Percentiles rank a stretch among this genome's conserved stretches.
Evolutionary conservation across 1,140 invertebrate genomes (phyloP).

Genomic region (Phymorhynchus buccinoides): DNA sequence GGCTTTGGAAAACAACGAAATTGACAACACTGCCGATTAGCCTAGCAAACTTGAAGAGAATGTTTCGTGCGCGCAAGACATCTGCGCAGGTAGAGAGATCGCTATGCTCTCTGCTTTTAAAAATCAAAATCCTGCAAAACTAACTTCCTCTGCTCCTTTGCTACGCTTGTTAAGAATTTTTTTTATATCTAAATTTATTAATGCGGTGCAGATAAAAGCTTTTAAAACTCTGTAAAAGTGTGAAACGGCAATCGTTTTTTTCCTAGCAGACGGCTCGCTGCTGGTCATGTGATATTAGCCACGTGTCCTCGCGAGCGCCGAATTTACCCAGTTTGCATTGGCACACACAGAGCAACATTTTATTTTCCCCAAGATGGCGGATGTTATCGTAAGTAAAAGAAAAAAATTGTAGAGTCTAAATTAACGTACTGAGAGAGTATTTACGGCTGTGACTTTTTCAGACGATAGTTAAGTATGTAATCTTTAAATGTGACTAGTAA

Average conservation of each 20-base stretch:
- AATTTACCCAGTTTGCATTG: conserved; percentile 45
- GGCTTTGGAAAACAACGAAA: no score
- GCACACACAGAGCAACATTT: conserved; percentile 44
- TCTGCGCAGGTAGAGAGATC: not conserved
- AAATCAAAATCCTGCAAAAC: not conserved
- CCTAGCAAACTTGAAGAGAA: no score
- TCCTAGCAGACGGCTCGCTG: conserved; percentile 20
- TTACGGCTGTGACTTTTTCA: conserved; percentile 37
- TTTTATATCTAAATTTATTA: not conserved
- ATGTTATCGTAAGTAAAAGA: conserved; percentile 48
- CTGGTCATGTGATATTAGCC: conserved; percentile 49
- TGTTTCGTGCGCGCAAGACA: not conserved
- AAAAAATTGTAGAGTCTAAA: conserved; percentile 44
- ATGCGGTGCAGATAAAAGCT: not conserved
- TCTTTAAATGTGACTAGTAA: conserved; percentile 43
- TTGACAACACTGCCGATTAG: no score
- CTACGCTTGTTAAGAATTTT: not conserved
- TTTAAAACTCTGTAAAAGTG: not conserved
- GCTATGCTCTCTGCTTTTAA: not conserved
- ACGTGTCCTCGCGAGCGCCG: conserved; percentile 45
- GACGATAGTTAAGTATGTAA: conserved; percentile 43
- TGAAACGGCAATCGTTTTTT: not conserved
- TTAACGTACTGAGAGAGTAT: conserved; percentile 37
- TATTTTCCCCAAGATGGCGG: conserved; percentile 52
- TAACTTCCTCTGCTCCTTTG: not conserved